Percentiles rank a stretch among this genome's conserved stretches.
phyloP scores from a whole-genome alignment of 1,140 invertebrate genomes.

The Pemphigus obesinymphae region DNA sequence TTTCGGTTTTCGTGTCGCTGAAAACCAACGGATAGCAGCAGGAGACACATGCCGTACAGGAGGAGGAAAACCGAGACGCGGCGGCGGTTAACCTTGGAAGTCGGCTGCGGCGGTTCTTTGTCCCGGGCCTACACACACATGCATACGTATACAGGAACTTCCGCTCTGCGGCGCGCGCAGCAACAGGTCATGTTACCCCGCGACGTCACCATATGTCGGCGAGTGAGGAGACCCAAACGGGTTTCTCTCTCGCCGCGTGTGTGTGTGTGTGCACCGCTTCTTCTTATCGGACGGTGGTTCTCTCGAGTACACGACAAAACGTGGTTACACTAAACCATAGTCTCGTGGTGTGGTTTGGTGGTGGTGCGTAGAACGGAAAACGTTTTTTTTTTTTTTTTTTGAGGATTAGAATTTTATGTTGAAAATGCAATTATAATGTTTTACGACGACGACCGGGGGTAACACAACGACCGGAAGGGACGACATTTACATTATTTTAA shows the following conservation, averaged over 20 bases:
- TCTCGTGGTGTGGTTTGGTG: too few relatives aligned
- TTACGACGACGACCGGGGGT: neutral
- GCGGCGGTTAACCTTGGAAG: slow-evolving; percentile 33
- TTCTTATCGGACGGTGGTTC: neutral
- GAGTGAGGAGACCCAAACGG: slow-evolving; percentile 8
- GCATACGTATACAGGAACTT: neutral
- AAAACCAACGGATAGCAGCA: neutral
- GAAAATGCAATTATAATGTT: too few relatives aligned
- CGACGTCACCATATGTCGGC: neutral
- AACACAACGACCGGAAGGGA: neutral
- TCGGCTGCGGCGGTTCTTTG: slow-evolving; percentile 18
- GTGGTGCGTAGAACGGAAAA: too few relatives aligned
- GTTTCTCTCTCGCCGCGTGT: neutral
- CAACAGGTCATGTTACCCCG: slow-evolving; percentile 29
- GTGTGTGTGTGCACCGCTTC: neutral
- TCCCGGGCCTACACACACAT: slow-evolving; percentile 10
- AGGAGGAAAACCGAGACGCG: slow-evolving; percentile 27
- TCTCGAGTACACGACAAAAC: neutral
- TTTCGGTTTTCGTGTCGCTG: neutral
- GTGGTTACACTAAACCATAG: neutral
- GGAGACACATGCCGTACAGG: neutral
- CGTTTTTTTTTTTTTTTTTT: too few relatives aligned
- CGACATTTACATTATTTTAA: neutral
- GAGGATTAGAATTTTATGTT: too few relatives aligned
- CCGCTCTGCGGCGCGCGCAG: slow-evolving; percentile 25